Evolutionary conservation across 2,888 invertebrate genomes (phyloP).

Genomic region (Brenthis hecate): DNA sequence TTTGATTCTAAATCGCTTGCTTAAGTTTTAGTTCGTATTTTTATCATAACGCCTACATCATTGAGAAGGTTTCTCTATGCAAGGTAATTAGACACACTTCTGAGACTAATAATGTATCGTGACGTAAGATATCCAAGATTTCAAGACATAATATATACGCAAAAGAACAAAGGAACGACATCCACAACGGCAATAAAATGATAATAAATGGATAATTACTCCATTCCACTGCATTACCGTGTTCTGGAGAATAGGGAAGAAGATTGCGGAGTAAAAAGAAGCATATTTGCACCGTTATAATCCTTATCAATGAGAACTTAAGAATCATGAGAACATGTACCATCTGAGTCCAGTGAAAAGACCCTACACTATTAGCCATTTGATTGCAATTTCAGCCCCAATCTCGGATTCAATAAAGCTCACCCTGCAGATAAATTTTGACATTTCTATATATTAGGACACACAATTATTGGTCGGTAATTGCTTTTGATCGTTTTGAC

Average conservation of each 20-base stretch:
- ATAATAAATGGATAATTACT: conserved; percentile 81
- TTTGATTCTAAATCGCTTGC: not conserved
- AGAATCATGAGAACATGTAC: conserved; percentile 18
- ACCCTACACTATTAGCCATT: conserved; percentile 64
- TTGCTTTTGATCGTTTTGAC: conserved; percentile 46
- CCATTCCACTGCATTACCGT: conserved; percentile 76
- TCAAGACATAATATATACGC: conserved; percentile 26
- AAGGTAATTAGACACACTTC: too few species aligned
- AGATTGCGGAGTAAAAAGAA: not conserved
- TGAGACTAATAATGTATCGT: too few species aligned
- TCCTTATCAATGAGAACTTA: conserved; percentile 25
- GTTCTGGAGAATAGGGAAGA: conserved; percentile 39
- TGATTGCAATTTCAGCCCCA: conserved; percentile 65
- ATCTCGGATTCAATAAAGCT: conserved; percentile 67
- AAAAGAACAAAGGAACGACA: conserved; percentile 46
- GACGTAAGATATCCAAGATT: not conserved
- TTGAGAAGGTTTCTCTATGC: too few species aligned
- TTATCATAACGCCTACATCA: too few species aligned
- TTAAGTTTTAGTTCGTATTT: too few species aligned
- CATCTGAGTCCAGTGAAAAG: conserved; percentile 55
- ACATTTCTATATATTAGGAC: conserved; percentile 74
- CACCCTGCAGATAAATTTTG: conserved; percentile 72
- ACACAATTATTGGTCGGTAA: conserved; percentile 70
- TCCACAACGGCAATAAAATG: conserved; percentile 67
- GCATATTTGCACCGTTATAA: conserved; percentile 17